Conservation (phyloP, 2,888 invertebrate species). For the Nymphalis urticae region DNA sequence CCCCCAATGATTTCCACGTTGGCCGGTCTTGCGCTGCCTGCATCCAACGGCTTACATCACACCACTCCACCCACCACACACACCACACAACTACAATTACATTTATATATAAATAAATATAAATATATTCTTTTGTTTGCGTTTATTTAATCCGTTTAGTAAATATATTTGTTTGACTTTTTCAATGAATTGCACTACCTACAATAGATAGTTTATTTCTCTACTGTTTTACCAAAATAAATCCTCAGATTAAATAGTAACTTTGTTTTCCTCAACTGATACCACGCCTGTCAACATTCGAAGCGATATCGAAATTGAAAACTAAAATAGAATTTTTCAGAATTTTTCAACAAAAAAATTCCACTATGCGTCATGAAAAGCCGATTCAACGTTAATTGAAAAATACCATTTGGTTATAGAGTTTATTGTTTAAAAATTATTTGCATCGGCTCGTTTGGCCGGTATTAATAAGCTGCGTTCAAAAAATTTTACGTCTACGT, state of each 20-base stretch:
- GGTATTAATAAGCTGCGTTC: not conserved
- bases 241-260: conserved; percentile 4
- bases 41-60: too few species aligned
- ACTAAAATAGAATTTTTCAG: conserved; percentile 25
- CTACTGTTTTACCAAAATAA: not conserved
- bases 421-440: conserved; percentile 24
- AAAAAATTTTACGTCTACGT: too few species aligned
- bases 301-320: conserved; percentile 20
- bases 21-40: too few species aligned
- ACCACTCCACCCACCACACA: too few species aligned
- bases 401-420: conserved; percentile 28
- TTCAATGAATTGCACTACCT: too few species aligned
- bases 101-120: too few species aligned
- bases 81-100: too few species aligned
- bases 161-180: too few species aligned
- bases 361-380: conserved; percentile 28
- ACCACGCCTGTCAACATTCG: conserved; percentile 11
- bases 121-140: too few species aligned
- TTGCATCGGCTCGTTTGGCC: not conserved
- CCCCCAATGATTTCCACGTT: too few species aligned
- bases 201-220: not conserved
- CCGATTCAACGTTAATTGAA: conserved; percentile 31
- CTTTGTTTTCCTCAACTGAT: conserved; percentile 6
- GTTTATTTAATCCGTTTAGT: too few species aligned
- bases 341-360: conserved; percentile 33